phyloP scores from a whole-genome alignment of 2,113 vertebrate species.

The Indri indri region DNA sequence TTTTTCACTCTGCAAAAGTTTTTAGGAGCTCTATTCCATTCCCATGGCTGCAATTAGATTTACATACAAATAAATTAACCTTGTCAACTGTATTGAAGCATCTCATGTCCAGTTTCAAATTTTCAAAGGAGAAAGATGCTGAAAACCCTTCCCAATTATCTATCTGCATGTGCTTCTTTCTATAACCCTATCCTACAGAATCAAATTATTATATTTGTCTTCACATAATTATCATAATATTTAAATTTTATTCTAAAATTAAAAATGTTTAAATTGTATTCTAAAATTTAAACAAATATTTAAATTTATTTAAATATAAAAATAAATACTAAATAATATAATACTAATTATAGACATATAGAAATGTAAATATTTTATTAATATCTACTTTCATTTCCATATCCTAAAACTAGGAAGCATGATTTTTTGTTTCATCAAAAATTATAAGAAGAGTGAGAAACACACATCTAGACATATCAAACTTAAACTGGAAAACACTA shows the following conservation, averaged over 20 bases:
- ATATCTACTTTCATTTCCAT: background rate
- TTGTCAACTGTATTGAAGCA: background rate
- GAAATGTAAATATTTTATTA: background rate
- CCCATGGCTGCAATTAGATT: background rate
- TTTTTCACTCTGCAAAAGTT: background rate
- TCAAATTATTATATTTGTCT: background rate
- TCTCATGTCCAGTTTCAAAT: background rate
- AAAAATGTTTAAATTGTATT: background rate
- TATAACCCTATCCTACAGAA: background rate
- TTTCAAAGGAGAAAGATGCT: background rate
- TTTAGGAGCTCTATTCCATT: background rate
- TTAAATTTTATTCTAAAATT: background rate
- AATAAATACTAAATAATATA: background rate
- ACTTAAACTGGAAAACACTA: background rate
- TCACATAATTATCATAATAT: background rate
- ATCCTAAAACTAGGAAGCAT: background rate
- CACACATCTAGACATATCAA: background rate
- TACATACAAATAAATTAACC: constrained; percentile 16
- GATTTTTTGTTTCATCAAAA: background rate
- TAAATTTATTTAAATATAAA: background rate
- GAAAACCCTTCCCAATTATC: background rate
- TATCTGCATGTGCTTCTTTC: background rate
- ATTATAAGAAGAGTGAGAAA: background rate
- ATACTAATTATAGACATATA: background rate
- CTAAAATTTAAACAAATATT: background rate